Evolutionary conservation across 2,113 vertebrate genomes (phyloP), one percentile per base, ranked within the genome.

Genomic region (Esox niger): DNA sequence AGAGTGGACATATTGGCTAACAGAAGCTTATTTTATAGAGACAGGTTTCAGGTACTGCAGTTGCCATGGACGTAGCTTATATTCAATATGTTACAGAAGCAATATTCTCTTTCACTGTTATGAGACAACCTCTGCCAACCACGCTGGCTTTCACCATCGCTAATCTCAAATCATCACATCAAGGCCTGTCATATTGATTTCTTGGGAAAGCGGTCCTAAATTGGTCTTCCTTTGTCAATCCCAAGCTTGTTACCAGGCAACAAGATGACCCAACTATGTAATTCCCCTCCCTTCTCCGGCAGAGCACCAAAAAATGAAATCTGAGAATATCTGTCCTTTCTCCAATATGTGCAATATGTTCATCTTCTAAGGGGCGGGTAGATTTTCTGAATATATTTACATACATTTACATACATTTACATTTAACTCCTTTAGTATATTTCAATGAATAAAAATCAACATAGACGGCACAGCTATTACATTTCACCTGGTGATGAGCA

Each of bases 131-230:
- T 64, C 82, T 79, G 82, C 84, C 33, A 76, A 82, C 76, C 82
- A 88, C 85, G 78, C 80, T 90, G 89, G 83, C 78, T 88, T 91
- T 90, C 87, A 76, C 83, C 89, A 82, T 73, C 73, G 85, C 88
- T 92, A 90, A 93, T 92, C 90, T 94, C 83, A 86, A 86, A 91
- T 92, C 92, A 91, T 91, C 84, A 84, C 87, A 89, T 91, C 87
- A 91, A 43, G 90, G 84, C 85, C 89, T 90, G 89, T 91, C 88
- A 91, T 94, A 93, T 91, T 91, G 93, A 94, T 94, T 95, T 91
- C 88, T 90, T 83, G 78, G 76, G 84, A 90, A 91, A 84, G 84
- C 86, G 88, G 86, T 35, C 75, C 75, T 84, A 90, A 92, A 90
- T 90, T 91, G 89, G 83, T 86, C 85, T 91, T 89, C 90, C 85